These are phyloP conservation scores for Asarcornis scutulata DNA, from an alignment of 2,113 vertebrate species.

Conservation along the genomic window DNA sequence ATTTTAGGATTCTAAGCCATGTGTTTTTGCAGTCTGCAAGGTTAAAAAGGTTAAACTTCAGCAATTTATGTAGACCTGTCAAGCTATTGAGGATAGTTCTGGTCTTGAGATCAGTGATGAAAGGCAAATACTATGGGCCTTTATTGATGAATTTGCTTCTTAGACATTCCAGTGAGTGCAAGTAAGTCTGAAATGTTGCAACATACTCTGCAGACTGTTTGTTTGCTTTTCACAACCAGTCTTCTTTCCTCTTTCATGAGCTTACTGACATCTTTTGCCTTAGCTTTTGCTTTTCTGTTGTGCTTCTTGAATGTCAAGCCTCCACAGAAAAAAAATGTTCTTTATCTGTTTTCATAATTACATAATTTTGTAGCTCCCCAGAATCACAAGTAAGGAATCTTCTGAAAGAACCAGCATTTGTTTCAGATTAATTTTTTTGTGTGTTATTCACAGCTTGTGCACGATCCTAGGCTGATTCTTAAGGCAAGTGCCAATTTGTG, in stretches of 20 bases:
- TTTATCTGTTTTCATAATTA: not conserved
- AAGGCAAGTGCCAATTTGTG: not conserved
- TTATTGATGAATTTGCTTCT: not conserved
- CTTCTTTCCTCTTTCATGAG: not conserved
- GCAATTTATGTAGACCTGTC: not conserved
- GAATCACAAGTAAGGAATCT: not conserved
- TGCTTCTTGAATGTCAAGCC: not conserved
- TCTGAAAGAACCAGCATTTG: not conserved
- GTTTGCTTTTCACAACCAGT: not conserved
- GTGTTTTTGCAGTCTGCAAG: not conserved
- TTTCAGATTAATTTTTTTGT: not conserved
- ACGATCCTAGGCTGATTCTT: not conserved
- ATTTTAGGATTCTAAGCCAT: not conserved
- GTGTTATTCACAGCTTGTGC: not conserved
- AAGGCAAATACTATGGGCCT: not conserved
- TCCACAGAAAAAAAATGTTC: not conserved
- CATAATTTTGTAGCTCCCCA: not conserved
- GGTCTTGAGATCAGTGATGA: not conserved
- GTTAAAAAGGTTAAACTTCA: not conserved
- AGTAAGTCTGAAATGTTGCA: not conserved
- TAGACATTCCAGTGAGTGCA: not conserved
- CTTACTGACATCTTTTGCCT: not conserved
- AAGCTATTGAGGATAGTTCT: not conserved
- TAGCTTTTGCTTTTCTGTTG: not conserved
- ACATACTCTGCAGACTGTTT: not conserved